Conservation (phyloP, 2,888 invertebrate genomes). For the Dioctria linearis region DNA sequence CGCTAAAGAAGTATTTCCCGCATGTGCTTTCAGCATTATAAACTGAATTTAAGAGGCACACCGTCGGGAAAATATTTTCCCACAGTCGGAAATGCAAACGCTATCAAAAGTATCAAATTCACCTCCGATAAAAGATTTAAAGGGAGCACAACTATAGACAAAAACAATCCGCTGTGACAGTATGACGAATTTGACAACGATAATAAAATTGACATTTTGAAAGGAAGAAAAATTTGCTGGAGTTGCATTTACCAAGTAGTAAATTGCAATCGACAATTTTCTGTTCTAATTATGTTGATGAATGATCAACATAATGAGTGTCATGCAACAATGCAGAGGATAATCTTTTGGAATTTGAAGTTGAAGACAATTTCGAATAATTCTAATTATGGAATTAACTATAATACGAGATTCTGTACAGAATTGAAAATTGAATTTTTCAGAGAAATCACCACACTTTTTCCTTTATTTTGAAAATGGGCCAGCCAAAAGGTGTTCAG, state of each 20-base stretch:
- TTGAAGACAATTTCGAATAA: too few species aligned
- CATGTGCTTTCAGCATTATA: conserved; percentile 15
- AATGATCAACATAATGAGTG: too few species aligned
- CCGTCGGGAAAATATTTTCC: conserved; percentile 46
- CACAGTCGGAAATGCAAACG: conserved; percentile 45
- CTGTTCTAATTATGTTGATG: too few species aligned
- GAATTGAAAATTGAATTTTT: too few species aligned
- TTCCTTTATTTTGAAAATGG: too few species aligned
- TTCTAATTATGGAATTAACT: too few species aligned
- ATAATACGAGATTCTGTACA: too few species aligned
- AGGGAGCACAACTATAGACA: conserved; percentile 21
- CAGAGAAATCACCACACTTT: too few species aligned
- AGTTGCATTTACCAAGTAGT: background rate
- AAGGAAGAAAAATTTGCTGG: conserved; percentile 38
- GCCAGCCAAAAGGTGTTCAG: too few species aligned
- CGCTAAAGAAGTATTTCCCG: conserved; percentile 7
- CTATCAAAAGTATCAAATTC: conserved; percentile 39
- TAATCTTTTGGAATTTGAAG: too few species aligned
- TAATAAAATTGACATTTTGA: background rate
- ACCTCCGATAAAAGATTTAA: conserved; percentile 46
- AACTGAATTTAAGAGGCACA: conserved; percentile 17
- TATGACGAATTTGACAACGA: conserved; percentile 6
- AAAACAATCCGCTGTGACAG: conserved; percentile 28
- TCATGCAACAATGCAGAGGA: too few species aligned
- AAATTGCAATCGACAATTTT: too few species aligned